Base-by-base conservation (phyloP, 2,888 invertebrate species). In the Drosophila infuscata region DNA sequence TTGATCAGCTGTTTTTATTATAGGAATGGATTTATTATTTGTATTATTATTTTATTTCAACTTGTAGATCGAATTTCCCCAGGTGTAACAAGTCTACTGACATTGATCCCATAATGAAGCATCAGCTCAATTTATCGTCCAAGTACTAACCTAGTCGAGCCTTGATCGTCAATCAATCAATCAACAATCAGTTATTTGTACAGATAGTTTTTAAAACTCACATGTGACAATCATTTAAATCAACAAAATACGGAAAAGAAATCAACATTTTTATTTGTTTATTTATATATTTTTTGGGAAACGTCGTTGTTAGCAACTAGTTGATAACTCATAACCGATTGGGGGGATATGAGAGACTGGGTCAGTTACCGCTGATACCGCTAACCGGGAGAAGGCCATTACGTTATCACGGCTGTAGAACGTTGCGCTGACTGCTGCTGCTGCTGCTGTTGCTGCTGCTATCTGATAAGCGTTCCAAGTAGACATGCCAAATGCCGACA, bases 401-500 rank as follows among this genome's bases (percentile, higher is more conserved):
- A 15, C 62, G 43, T 65, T 79, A 74, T 79, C 70, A 46, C 32
- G 43, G 15, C 74, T 53, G 73, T 58, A 57, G 57, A 76, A 61
- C 41, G 49, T 36, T 61, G 54, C 49, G 51, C 59, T 66, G 66
- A 41, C 43, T 53, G 58, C 52, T 20, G 51, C 9, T 29, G 49
- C 8, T 8, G 48, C 15, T 29, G 51, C 62, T 58, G n/a, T n/a
- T n/a, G 80, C 57, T 38, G 33, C 60, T 58, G 81, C 61, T 46
- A 25, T 51, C 54, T 36, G 69, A 79, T 78, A 82, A 80, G 79
- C 78, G 48, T 51, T 46, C 53, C 62, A 17, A 58, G 49, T 36
- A 69, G 76, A 72, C 65, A 61, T 56, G 61, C 56, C 63, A 60
- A 79, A 74, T 41, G 56, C 54, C 54, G 54, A 36, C 36, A 36